These are phyloP conservation scores for Apis mellifera DNA, from an alignment of 1,140 invertebrate species.

Conservation along the genomic window Amel_HAv3.1 CM009934.2:439001-439500, in stretches of 20 bases:
- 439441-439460: no score
- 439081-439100: slow-evolving; percentile 63
- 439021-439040: slow-evolving; percentile 63
- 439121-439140: slow-evolving; percentile 67
- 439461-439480: no score
- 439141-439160: slow-evolving; percentile 72
- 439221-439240: slow-evolving; percentile 72
- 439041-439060: slow-evolving; percentile 66
- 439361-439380: no score
- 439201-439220: slow-evolving; percentile 68
- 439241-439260: slow-evolving; percentile 65
- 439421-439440: no score
- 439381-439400: no score
- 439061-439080: slow-evolving; percentile 69
- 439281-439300: neutral
- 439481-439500: neutral
- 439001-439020: slow-evolving; percentile 68
- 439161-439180: slow-evolving; percentile 75
- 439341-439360: no score
- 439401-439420: neutral
- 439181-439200: slow-evolving; percentile 69
- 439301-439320: no score
- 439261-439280: neutral
- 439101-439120: slow-evolving; percentile 63
- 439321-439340: neutral